Conservation (phyloP, 2,888 invertebrate species). For the Lagria hirta region DNA sequence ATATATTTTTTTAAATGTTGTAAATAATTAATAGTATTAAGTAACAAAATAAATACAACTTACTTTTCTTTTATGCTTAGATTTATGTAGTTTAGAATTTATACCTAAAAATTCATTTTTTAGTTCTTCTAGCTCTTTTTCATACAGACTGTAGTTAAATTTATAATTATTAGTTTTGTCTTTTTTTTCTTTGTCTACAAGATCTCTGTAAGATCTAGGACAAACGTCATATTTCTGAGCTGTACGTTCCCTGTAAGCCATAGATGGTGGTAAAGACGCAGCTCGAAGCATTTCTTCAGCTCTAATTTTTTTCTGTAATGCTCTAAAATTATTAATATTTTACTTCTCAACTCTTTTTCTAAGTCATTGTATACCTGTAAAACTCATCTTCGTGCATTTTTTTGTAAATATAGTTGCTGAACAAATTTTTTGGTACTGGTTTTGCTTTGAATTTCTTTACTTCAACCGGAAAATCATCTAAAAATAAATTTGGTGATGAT, state of each 20-base stretch:
- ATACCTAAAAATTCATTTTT: slow-evolving; percentile 55
- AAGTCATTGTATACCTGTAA: slow-evolving; percentile 58
- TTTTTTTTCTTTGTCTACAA: slow-evolving; percentile 32
- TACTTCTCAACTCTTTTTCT: too few species aligned
- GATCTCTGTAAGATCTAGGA: slow-evolving; percentile 45
- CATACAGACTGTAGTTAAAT: slow-evolving; percentile 51
- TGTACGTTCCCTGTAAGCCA: slow-evolving; percentile 63
- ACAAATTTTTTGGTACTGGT: slow-evolving; percentile 70
- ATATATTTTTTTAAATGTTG: too few species aligned
- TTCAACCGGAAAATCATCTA: slow-evolving; percentile 53
- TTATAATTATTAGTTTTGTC: slow-evolving; percentile 40
- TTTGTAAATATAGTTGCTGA: slow-evolving; percentile 69
- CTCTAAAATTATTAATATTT: too few species aligned
- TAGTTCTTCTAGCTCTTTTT: slow-evolving; percentile 48
- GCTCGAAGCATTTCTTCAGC: slow-evolving; percentile 69
- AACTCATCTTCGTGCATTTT: slow-evolving; percentile 73
- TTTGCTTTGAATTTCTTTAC: slow-evolving; percentile 64
- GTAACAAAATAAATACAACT: too few species aligned
- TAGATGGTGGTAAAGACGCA: slow-evolving; percentile 67
- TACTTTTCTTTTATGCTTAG: slow-evolving; percentile 5
- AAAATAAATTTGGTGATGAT: slow-evolving; percentile 50
- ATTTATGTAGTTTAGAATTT: slow-evolving; percentile 7
- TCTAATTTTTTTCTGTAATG: slow-evolving; percentile 67
- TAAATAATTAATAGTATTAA: too few species aligned
- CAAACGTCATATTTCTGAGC: slow-evolving; percentile 47